These are phyloP conservation scores for Corythornis cristatus DNA, from an alignment of 2,113 vertebrate species.

Conservation along the genomic window DNA sequence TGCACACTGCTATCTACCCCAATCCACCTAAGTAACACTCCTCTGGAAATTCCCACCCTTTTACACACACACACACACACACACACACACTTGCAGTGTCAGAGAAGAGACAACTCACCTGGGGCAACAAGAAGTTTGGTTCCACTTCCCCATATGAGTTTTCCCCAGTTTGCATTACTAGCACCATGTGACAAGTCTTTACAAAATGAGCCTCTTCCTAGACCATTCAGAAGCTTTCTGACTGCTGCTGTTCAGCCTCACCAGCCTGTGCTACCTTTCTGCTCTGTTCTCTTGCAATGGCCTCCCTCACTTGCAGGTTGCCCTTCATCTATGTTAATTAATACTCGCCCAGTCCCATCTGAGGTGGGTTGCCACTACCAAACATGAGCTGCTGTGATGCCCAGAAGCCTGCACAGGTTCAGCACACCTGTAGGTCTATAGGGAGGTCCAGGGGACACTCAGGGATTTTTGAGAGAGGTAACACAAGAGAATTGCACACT, in stretches of 20 bases:
- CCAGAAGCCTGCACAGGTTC: background rate
- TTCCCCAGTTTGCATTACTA: background rate
- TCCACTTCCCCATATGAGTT: constrained; percentile 55
- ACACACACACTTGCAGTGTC: too few relatives aligned
- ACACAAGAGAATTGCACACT: too few relatives aligned
- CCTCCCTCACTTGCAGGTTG: too few relatives aligned
- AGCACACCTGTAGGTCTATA: background rate
- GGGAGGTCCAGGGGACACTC: too few relatives aligned
- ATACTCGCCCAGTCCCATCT: background rate
- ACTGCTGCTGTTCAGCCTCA: too few relatives aligned
- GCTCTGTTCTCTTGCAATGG: too few relatives aligned
- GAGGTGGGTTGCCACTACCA: background rate
- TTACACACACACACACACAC: too few relatives aligned
- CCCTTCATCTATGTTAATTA: background rate
- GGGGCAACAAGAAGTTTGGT: constrained; percentile 37
- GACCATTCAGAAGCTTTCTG: background rate
- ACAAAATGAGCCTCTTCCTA: constrained; percentile 24
- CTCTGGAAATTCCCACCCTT: background rate
- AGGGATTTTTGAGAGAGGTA: too few relatives aligned
- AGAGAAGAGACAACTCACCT: constrained; percentile 39
- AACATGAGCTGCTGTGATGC: background rate
- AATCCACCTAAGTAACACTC: background rate
- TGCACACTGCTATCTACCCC: background rate
- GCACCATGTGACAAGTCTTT: constrained; percentile 54
- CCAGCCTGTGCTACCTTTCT: too few relatives aligned